phyloP scores from a whole-genome alignment of 2,113 vertebrate species.

The Bathybates hornii region DNA sequence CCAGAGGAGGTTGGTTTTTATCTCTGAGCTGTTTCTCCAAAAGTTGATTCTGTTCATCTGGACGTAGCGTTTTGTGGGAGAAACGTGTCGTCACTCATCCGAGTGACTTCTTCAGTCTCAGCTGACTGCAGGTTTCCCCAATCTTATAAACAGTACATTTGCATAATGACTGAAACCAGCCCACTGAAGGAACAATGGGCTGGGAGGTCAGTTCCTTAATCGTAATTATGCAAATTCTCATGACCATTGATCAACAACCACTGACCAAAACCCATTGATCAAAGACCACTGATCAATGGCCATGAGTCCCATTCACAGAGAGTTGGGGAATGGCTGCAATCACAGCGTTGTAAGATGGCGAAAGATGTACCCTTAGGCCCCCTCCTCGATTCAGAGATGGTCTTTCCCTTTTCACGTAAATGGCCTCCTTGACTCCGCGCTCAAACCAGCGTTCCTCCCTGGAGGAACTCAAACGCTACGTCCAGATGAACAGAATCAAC shows the following conservation, averaged over 20 bases:
- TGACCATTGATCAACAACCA: background rate
- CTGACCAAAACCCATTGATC: background rate
- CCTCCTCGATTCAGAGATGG: rapidly evolving
- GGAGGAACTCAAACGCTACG: background rate
- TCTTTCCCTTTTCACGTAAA: background rate
- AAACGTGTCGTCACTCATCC: too few relatives aligned
- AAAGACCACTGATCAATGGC: too few relatives aligned
- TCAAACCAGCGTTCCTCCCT: background rate
- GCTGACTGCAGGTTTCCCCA: too few relatives aligned
- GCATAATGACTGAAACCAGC: background rate
- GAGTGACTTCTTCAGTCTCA: too few relatives aligned
- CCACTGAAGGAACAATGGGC: rapidly evolving
- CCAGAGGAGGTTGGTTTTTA: too few relatives aligned
- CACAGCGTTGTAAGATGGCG: rapidly evolving
- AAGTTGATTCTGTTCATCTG: too few relatives aligned
- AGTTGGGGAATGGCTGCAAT: background rate
- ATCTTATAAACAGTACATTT: too few relatives aligned
- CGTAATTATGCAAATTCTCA: background rate
- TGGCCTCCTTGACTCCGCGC: background rate
- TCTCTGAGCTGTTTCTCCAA: too few relatives aligned
- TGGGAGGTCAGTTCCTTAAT: background rate
- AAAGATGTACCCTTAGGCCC: background rate
- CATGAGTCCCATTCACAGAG: too few relatives aligned
- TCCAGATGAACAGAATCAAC: background rate
- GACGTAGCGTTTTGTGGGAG: too few relatives aligned